Percentiles rank a stretch among this genome's conserved stretches.
These are phyloP conservation scores for Threskiornis aethiopicus DNA, from an alignment of 2,797 vertebrate genomes.

Conservation along the genomic window DNA sequence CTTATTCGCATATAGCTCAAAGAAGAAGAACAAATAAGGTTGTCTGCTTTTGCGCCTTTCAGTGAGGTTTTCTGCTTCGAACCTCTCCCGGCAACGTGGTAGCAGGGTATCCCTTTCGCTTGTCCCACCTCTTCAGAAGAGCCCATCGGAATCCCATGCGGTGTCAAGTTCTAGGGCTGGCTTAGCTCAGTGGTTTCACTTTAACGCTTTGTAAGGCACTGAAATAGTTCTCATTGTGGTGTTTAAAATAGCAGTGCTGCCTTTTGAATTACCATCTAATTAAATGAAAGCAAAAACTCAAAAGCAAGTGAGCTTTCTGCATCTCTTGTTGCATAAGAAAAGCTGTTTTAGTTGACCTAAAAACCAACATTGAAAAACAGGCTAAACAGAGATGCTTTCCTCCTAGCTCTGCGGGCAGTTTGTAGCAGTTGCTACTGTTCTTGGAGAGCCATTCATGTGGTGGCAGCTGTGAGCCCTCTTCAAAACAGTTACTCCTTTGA, in stretches of 20 bases:
- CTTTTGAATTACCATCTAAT: conserved; percentile 49
- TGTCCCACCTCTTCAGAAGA: background rate
- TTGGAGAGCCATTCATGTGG: conserved; percentile 27
- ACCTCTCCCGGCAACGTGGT: background rate
- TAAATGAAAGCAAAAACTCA: conserved; percentile 41
- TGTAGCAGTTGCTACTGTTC: conserved; percentile 18
- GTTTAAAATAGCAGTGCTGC: background rate
- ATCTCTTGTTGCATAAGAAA: conserved; percentile 46
- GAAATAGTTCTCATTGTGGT: background rate
- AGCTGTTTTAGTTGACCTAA: conserved; percentile 63
- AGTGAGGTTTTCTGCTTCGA: background rate
- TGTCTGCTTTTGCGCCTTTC: background rate
- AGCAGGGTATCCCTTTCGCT: background rate
- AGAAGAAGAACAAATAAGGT: background rate
- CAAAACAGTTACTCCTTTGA: conserved; percentile 37
- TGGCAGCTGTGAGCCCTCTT: conserved; percentile 39
- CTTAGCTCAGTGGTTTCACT: background rate
- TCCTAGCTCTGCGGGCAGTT: background rate
- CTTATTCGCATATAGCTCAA: background rate
- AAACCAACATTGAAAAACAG: conserved; percentile 27
- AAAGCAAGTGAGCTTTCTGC: conserved; percentile 33
- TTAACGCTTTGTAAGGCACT: background rate
- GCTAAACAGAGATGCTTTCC: conserved; percentile 12
- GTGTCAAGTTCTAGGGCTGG: conserved; percentile 5
- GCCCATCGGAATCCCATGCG: accelerated